A percentile compares a stretch with the other conserved stretches of the same genome.
Evolutionary conservation across 2,797 vertebrate species (phyloP).

Genomic region (Parotocinclus haroldoi): DNA sequence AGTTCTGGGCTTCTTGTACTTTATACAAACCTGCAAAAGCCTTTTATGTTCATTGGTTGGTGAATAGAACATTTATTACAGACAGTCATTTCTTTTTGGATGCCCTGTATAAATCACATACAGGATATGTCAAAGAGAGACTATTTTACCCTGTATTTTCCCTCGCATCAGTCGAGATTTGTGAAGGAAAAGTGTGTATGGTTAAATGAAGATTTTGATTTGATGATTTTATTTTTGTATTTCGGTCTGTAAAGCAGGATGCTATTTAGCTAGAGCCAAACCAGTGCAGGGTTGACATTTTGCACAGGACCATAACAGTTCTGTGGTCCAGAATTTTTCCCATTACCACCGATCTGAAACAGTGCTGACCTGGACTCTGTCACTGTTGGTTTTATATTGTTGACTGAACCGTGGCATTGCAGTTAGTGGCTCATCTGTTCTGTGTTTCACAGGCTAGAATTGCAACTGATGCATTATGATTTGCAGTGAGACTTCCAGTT

Average conservation of each 20-base stretch:
- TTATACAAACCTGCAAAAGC: too few relatives aligned
- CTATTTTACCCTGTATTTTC: constrained; percentile 25
- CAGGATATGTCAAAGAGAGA: constrained; percentile 7
- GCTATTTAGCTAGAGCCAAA: constrained; percentile 17
- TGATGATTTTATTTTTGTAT: background rate
- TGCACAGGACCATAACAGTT: constrained; percentile 14
- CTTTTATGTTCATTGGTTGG: too few relatives aligned
- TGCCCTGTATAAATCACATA: constrained; percentile 10
- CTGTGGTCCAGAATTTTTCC: constrained; percentile 2
- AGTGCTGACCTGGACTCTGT: background rate
- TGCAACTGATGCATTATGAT: constrained; percentile 44
- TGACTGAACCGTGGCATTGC: background rate
- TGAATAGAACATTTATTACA: too few relatives aligned
- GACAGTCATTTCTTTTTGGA: too few relatives aligned
- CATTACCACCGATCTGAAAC: background rate
- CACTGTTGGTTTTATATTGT: constrained; percentile 10
- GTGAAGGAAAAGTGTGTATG: background rate
- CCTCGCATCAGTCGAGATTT: constrained; percentile 23
- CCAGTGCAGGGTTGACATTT: constrained; percentile 27
- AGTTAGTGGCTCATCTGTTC: constrained; percentile 5
- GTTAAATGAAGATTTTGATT: background rate
- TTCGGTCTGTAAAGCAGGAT: constrained; percentile 6
- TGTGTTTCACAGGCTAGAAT: constrained; percentile 15
- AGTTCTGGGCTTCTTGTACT: background rate
- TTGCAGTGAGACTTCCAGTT: constrained; percentile 29